phyloP scores from a whole-genome alignment of 2,113 vertebrate genomes.

The Panurus biarmicus region DNA sequence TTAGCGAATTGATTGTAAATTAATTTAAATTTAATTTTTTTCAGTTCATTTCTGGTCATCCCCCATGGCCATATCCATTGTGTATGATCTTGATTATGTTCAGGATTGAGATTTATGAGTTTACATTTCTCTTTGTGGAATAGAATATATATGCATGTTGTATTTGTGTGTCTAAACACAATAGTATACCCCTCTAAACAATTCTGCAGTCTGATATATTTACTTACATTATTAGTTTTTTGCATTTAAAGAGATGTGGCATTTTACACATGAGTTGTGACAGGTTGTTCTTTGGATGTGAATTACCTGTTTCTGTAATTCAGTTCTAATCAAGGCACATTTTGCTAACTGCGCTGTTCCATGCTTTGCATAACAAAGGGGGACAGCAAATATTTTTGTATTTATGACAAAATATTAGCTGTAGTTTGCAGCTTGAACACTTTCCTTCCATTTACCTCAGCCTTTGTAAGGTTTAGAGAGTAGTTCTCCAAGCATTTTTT shows the following conservation, averaged over 20 bases:
- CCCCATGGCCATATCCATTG: rapidly evolving
- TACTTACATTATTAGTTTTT: not conserved
- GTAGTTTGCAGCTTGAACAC: not conserved
- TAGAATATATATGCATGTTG: not conserved
- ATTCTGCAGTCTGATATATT: not conserved
- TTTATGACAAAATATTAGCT: not conserved
- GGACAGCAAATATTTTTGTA: not conserved
- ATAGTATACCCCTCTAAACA: not conserved
- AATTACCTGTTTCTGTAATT: not conserved
- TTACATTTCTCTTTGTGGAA: not conserved
- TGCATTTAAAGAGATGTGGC: not conserved
- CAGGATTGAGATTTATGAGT: not conserved
- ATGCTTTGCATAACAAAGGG: not conserved
- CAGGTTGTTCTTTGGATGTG: rapidly evolving
- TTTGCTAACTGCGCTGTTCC: not conserved
- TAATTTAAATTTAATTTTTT: not conserved
- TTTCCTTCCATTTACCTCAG: not conserved
- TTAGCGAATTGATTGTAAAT: not conserved
- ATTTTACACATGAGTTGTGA: not conserved
- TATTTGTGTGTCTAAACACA: not conserved
- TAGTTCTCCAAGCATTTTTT: not conserved
- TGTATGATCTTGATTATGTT: not conserved
- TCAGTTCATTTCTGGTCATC: not conserved
- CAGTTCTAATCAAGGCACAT: not conserved
- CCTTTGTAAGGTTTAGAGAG: not conserved